Conservation (phyloP, 1,140 invertebrate genomes). For the Trypoxylus dichotomus region DNA sequence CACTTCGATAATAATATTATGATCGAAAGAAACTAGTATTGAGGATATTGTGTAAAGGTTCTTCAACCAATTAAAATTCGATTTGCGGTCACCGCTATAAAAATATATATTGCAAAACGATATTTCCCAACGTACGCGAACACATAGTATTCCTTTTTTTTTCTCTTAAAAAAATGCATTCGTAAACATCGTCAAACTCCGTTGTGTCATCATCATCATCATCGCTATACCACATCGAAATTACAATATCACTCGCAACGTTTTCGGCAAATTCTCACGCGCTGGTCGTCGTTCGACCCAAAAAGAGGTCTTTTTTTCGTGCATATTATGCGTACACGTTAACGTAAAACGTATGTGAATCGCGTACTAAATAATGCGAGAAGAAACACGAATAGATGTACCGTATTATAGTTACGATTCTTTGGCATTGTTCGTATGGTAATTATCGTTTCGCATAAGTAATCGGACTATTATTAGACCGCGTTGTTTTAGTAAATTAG, state of each 20-base stretch:
- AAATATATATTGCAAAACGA: neutral
- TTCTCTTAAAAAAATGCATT: neutral
- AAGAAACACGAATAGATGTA: neutral
- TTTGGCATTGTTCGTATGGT: neutral
- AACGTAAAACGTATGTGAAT: neutral
- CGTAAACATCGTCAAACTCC: too few relatives aligned
- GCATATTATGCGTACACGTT: neutral
- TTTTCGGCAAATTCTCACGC: neutral
- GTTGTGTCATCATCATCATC: neutral
- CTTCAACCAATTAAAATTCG: neutral
- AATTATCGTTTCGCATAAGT: neutral
- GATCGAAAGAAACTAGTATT: neutral
- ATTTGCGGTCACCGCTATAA: neutral
- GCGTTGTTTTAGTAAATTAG: neutral
- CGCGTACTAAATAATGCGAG: neutral
- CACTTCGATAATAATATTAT: too few relatives aligned
- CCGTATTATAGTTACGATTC: neutral
- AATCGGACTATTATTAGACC: neutral
- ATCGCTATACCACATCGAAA: neutral
- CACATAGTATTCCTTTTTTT: neutral
- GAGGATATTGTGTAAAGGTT: neutral
- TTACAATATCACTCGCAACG: neutral
- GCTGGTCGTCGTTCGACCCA: neutral
- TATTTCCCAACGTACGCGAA: neutral
- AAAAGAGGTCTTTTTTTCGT: neutral